Conservation (phyloP, 2,888 invertebrate genomes). For the Caenorhabditis virilis region DNA sequence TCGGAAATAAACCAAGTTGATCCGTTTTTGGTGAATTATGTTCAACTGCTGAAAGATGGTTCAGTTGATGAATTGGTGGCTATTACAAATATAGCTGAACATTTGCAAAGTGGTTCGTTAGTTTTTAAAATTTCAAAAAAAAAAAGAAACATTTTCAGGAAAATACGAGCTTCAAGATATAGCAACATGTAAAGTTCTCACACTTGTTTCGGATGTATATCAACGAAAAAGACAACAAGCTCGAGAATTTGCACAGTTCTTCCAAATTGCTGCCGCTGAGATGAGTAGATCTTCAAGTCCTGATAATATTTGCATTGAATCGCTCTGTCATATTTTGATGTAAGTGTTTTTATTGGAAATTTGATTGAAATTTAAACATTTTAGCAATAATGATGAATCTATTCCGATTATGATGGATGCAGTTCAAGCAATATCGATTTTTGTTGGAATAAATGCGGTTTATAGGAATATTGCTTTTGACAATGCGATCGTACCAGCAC, state of each 20-base stretch:
- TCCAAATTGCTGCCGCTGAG: neutral
- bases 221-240: neutral
- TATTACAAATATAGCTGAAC: too few species aligned
- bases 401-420: constrained; percentile 11
- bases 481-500: constrained; percentile 17
- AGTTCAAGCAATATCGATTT: constrained; percentile 17
- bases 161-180: too few species aligned
- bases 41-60: too few species aligned
- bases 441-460: constrained; percentile 13
- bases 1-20: too few species aligned
- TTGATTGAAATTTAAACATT: neutral
- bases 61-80: too few species aligned
- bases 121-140: too few species aligned
- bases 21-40: too few species aligned
- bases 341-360: neutral
- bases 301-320: constrained; percentile 3
- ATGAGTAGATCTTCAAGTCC: neutral
- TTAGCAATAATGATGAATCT: constrained; percentile 6
- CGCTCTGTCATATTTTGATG: constrained; percentile 3
- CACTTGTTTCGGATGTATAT: too few species aligned
- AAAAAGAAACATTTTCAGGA: too few species aligned
- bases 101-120: too few species aligned
- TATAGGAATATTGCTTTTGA: constrained; percentile 34
- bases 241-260: neutral
- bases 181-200: too few species aligned